These are phyloP conservation scores for Microctonus brassicae DNA, from an alignment of 2,888 invertebrate species.

Conservation along the genomic window DNA sequence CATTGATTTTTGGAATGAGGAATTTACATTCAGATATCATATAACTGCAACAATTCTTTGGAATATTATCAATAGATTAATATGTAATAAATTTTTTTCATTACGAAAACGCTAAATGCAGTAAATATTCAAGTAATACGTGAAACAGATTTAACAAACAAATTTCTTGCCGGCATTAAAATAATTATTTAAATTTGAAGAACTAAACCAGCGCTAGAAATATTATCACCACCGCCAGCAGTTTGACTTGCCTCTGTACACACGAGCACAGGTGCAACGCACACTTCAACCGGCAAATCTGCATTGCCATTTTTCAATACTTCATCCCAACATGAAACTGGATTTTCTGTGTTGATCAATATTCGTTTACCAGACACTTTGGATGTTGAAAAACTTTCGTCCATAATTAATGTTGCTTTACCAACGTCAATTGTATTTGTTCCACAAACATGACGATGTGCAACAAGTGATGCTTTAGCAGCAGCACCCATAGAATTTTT, in stretches of 20 bases:
- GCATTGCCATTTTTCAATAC: conserved; percentile 68
- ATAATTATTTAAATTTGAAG: conserved; percentile 72
- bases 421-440: conserved; percentile 74
- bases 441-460: conserved; percentile 86
- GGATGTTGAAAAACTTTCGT: conserved; percentile 86
- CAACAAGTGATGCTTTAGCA: conserved; percentile 86
- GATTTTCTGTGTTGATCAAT: conserved; percentile 77
- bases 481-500: conserved; percentile 83
- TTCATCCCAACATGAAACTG: conserved; percentile 88
- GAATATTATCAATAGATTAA: not conserved
- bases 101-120: conserved; percentile 8
- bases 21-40: no score
- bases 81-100: conserved; percentile 14
- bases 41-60: no score
- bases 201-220: conserved; percentile 89
- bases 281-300: conserved; percentile 74
- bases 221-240: conserved; percentile 89
- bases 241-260: conserved; percentile 86
- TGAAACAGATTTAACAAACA: not conserved
- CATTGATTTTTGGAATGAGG: no score
- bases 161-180: not conserved
- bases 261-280: conserved; percentile 87
- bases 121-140: not conserved
- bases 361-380: conserved; percentile 74
- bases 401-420: conserved; percentile 79